These are phyloP conservation scores for Dyspetes luteomarginatus DNA, from an alignment of 2,888 invertebrate species.

Conservation along the genomic window DNA sequence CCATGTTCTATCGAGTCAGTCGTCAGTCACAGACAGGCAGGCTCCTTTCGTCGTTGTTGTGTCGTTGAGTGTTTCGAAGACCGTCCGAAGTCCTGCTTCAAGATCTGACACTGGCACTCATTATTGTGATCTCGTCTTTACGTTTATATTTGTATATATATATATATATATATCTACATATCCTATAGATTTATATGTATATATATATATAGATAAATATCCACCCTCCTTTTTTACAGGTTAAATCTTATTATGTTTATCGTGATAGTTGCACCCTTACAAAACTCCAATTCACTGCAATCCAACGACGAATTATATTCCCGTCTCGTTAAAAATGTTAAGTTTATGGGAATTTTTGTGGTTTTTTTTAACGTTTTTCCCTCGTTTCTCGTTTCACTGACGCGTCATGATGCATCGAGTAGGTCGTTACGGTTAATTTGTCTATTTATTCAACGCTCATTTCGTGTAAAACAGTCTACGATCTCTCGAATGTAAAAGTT, in stretches of 20 bases:
- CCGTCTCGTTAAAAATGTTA: too few relatives aligned
- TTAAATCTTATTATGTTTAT: not conserved
- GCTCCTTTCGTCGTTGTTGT: conserved; percentile 37
- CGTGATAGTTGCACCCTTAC: not conserved
- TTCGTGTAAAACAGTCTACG: too few relatives aligned
- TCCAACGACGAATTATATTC: not conserved
- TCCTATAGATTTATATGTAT: not conserved
- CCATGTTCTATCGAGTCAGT: conserved; percentile 57
- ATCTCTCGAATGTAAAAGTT: too few relatives aligned
- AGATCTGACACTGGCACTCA: conserved; percentile 35
- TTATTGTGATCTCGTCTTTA: not conserved
- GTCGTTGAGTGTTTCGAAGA: conserved; percentile 36
- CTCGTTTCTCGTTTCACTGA: not conserved
- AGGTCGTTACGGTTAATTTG: not conserved
- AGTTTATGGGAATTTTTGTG: not conserved
- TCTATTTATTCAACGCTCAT: conserved; percentile 1
- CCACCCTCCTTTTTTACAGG: not conserved
- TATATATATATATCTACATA: not conserved
- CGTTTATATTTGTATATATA: not conserved
- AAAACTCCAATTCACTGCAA: not conserved
- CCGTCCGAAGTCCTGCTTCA: conserved; percentile 52
- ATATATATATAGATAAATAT: not conserved
- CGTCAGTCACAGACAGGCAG: conserved; percentile 60
- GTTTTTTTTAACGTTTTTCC: not conserved
- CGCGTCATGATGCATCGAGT: not conserved